A percentile compares a stretch with the other conserved stretches of the same genome.
phyloP scores from a whole-genome alignment of 2,797 vertebrate genomes.

The Arrhamphus sclerolepis region DNA sequence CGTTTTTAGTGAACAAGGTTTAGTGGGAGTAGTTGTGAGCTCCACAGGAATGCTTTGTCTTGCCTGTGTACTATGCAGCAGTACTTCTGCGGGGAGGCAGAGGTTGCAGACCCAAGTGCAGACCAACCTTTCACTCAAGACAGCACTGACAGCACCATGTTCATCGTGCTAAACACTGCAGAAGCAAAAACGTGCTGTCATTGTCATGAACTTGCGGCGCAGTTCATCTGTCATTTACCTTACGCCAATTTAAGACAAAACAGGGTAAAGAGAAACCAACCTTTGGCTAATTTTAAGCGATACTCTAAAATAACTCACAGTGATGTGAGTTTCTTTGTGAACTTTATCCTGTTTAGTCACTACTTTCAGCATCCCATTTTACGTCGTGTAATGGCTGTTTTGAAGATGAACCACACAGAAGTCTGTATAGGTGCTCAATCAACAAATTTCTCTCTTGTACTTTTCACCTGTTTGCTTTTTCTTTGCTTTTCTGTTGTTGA shows the following conservation, averaged over 20 bases:
- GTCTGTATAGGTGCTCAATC: slow-evolving; percentile 74
- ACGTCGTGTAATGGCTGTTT: slow-evolving; percentile 25
- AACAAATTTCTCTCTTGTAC: slow-evolving; percentile 48
- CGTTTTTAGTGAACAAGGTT: slow-evolving; percentile 45
- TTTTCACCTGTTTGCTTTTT: slow-evolving; percentile 7
- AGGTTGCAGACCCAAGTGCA: slow-evolving; percentile 42
- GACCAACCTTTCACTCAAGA: slow-evolving; percentile 28
- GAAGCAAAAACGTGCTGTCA: slow-evolving; percentile 42
- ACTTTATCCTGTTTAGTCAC: slow-evolving; percentile 18
- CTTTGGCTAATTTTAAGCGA: slow-evolving; percentile 15
- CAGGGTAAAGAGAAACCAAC: slow-evolving; percentile 14
- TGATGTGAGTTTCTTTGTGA: slow-evolving; percentile 25
- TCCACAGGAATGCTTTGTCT: slow-evolving; percentile 60
- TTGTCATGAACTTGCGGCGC: slow-evolving; percentile 17
- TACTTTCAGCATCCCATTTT: slow-evolving; percentile 30
- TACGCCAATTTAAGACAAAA: slow-evolving; percentile 8
- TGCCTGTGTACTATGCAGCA: slow-evolving; percentile 78
- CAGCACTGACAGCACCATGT: slow-evolving; percentile 33
- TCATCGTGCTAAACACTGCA: slow-evolving; percentile 22
- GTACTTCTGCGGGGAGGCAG: slow-evolving; percentile 53
- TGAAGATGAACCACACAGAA: slow-evolving; percentile 60
- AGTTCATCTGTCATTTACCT: slow-evolving; percentile 18
- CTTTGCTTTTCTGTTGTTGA: slow-evolving; percentile 31
- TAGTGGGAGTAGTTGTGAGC: slow-evolving; percentile 41
- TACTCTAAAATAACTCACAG: slow-evolving; percentile 16